Conservation (phyloP, 2,888 invertebrate genomes). For the Geotrupes spiniger region DNA sequence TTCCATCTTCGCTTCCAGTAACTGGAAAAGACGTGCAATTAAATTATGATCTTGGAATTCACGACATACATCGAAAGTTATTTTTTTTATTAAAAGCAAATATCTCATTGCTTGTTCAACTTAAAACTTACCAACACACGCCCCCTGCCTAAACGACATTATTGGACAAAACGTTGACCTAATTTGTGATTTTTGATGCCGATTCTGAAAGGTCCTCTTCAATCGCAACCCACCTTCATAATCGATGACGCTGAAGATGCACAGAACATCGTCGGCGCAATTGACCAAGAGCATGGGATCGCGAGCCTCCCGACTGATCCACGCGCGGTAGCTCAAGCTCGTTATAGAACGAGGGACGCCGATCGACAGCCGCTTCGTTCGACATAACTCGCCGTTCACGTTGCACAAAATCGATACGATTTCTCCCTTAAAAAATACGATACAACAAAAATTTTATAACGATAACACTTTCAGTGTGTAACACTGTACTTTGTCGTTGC, state of each 20-base stretch:
- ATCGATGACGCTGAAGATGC: conserved; percentile 62
- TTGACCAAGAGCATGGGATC: conserved; percentile 73
- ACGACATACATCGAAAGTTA: no score
- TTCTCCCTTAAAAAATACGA: conserved; percentile 42
- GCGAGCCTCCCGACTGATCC: conserved; percentile 71
- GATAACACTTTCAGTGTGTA: no score
- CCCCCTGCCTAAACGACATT: conserved; percentile 79
- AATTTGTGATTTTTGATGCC: conserved; percentile 60
- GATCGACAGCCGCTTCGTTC: conserved; percentile 38
- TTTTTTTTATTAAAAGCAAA: no score
- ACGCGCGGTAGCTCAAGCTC: conserved; percentile 74
- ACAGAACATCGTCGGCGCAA: conserved; percentile 71
- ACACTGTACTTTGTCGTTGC: conserved; percentile 74
- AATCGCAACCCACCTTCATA: conserved; percentile 65
- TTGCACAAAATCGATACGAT: conserved; percentile 45
- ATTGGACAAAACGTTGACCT: conserved; percentile 81
- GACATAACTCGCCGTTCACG: conserved; percentile 41
- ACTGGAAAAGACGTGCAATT: no score
- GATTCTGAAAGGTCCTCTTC: conserved; percentile 64
- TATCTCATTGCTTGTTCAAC: conserved; percentile 2
- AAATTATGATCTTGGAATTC: no score
- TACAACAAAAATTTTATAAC: no score
- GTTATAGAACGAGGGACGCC: conserved; percentile 56
- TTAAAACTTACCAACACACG: conserved; percentile 62
- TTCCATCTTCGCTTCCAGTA: conserved; percentile 75